Conservation (phyloP, 2,113 vertebrate species). For the Promerops cafer region DNA sequence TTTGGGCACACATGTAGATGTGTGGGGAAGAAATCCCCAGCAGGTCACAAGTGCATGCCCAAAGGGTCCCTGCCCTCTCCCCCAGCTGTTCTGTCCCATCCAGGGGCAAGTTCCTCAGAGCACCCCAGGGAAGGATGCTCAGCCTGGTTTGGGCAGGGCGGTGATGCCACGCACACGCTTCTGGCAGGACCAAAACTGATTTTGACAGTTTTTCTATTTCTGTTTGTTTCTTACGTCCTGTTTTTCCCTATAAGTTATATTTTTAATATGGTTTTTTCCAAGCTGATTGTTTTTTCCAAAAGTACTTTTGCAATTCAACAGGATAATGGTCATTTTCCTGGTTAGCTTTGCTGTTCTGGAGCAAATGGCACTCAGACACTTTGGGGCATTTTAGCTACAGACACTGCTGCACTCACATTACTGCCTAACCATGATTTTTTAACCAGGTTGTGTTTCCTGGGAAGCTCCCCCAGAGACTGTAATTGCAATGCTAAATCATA, state of each 20-base stretch:
- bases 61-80: background rate
- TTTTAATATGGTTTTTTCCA: background rate
- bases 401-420: background rate
- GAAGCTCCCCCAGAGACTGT: background rate
- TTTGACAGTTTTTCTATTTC: background rate
- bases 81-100: background rate
- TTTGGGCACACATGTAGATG: accelerated
- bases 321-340: background rate
- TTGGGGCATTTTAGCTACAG: background rate
- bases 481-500: constrained; percentile 2
- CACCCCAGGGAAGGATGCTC: background rate
- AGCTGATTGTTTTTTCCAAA: background rate
- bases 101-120: background rate
- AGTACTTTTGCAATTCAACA: background rate
- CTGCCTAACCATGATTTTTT: background rate
- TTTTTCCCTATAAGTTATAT: background rate
- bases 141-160: accelerated
- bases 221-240: background rate
- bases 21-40: background rate
- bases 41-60: accelerated
- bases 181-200: background rate
- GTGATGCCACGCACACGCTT: accelerated
- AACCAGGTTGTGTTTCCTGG: background rate
- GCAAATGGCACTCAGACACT: background rate
- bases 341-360: background rate